phyloP scores from a whole-genome alignment of 1,140 invertebrate species.

The Panagrolaimus sp. region DNA sequence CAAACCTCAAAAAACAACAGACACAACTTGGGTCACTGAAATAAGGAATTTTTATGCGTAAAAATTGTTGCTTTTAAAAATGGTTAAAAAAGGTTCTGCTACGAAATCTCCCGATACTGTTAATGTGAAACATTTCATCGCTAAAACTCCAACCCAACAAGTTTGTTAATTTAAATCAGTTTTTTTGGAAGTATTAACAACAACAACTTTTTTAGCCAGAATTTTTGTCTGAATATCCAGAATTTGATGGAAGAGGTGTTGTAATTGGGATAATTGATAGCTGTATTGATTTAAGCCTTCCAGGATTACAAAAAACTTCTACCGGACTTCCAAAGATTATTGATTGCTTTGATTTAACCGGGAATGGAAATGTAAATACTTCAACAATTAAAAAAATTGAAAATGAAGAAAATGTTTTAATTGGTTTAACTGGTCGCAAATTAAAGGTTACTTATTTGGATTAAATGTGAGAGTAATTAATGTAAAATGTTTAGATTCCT shows the following conservation, averaged over 20 bases:
- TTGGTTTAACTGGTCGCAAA: constrained; percentile 78
- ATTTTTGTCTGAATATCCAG: constrained; percentile 81
- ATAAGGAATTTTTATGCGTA: too few species aligned
- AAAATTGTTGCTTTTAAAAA: too few species aligned
- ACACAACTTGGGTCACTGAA: too few species aligned
- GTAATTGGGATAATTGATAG: constrained; percentile 92
- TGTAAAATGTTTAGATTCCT: constrained; percentile 69
- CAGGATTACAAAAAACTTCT: constrained; percentile 75
- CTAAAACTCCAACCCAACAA: neutral
- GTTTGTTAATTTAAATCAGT: neutral
- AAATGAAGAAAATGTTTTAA: constrained; percentile 70
- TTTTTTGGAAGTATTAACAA: too few species aligned
- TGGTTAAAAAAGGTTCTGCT: too few species aligned
- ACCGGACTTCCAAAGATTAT: constrained; percentile 85
- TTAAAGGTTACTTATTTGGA: constrained; percentile 65
- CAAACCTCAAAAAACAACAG: too few species aligned
- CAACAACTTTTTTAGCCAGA: too few species aligned
- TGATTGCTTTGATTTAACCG: constrained; percentile 87
- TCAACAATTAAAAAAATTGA: constrained; percentile 70
- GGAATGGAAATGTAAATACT: constrained; percentile 87
- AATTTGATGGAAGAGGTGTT: constrained; percentile 82
- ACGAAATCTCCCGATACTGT: too few species aligned
- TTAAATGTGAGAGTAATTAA: too few species aligned
- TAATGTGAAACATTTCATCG: neutral
- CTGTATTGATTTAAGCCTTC: constrained; percentile 87